Evolutionary conservation across 2,113 vertebrate genomes (phyloP).

Genomic region (Sapayoa aenigma): DNA sequence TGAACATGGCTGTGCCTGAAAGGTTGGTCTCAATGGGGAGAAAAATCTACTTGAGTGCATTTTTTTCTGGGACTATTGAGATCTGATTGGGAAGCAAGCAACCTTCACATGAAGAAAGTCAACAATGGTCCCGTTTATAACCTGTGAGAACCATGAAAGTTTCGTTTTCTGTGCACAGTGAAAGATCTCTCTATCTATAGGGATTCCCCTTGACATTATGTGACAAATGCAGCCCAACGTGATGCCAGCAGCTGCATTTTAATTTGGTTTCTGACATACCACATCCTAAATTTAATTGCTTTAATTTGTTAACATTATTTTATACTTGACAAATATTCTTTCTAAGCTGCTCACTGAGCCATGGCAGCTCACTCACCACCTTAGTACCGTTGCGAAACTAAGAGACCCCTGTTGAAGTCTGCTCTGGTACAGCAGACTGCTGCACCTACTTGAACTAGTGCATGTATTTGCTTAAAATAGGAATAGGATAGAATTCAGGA

Average conservation of each 20-base stretch:
- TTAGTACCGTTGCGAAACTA: neutral
- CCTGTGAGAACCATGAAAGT: neutral
- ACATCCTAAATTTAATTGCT: conserved; percentile 58
- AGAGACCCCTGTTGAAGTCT: conserved; percentile 36
- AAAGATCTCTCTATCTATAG: conserved; percentile 33
- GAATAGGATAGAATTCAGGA: conserved; percentile 46
- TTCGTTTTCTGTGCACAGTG: neutral
- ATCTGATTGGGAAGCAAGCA: neutral
- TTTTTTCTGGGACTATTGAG: neutral
- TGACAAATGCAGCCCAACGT: neutral
- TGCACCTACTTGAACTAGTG: neutral
- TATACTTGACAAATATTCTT: conserved; percentile 20
- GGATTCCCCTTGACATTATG: neutral
- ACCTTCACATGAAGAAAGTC: neutral
- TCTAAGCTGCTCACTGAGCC: conserved; percentile 42
- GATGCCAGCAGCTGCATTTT: conserved; percentile 19
- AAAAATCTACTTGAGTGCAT: neutral
- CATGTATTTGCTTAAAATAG: conserved; percentile 44
- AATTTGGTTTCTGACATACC: conserved; percentile 24
- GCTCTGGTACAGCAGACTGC: neutral
- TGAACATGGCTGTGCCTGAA: neutral
- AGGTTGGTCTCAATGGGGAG: neutral
- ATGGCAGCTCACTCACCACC: conserved; percentile 13
- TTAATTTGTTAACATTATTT: conserved; percentile 57
- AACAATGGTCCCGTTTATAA: conserved; percentile 26